These are phyloP conservation scores for Poecile atricapillus DNA, from an alignment of 2,113 vertebrate species.

Conservation along the genomic window DNA sequence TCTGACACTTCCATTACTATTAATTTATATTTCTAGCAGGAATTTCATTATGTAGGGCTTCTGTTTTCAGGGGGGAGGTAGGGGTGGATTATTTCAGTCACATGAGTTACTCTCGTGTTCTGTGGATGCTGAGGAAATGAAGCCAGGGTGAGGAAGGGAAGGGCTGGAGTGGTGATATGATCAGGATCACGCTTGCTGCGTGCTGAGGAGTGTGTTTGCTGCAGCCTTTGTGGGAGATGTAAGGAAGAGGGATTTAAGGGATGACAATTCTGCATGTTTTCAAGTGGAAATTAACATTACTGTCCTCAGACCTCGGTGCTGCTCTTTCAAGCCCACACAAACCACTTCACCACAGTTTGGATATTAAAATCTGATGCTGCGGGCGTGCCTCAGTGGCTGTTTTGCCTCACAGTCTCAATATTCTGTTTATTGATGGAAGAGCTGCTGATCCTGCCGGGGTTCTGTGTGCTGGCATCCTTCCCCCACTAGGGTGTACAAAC, in stretches of 20 bases:
- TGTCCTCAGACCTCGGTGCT: rapidly evolving
- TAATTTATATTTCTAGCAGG: background rate
- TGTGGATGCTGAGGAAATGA: background rate
- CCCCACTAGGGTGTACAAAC: conserved; percentile 73
- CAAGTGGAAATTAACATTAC: background rate
- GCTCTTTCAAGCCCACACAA: background rate
- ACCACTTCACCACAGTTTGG: background rate
- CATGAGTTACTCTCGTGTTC: background rate
- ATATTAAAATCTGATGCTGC: background rate
- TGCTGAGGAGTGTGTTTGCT: rapidly evolving
- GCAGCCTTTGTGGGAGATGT: background rate
- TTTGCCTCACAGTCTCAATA: background rate
- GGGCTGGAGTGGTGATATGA: background rate
- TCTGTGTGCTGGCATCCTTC: conserved; percentile 9
- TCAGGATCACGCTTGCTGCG: background rate
- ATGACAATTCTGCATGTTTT: rapidly evolving
- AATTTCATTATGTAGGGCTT: rapidly evolving
- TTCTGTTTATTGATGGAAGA: background rate
- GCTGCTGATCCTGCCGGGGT: background rate
- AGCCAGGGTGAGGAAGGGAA: background rate
- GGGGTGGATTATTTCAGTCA: background rate
- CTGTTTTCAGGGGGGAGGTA: background rate
- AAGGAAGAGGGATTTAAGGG: background rate
- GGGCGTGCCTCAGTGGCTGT: background rate
- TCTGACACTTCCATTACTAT: background rate